Conservation (phyloP, 2,797 vertebrate species). For the Pristis pectinata region DNA sequence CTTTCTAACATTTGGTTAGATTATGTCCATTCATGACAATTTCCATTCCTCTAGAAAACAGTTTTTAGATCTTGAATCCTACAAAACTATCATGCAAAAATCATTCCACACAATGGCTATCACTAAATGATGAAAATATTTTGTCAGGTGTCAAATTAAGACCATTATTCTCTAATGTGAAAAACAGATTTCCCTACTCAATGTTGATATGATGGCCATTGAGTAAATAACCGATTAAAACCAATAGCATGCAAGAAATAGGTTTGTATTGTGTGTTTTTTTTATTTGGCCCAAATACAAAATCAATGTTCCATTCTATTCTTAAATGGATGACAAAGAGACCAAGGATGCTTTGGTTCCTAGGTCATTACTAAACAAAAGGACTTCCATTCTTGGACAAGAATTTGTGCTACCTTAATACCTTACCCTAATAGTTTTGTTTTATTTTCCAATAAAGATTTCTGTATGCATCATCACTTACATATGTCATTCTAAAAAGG, state of each 20-base stretch:
- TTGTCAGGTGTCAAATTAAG: background rate
- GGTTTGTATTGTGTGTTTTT: too few relatives aligned
- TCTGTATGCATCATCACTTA: background rate
- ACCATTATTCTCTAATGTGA: background rate
- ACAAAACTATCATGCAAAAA: background rate
- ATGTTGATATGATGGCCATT: too few relatives aligned
- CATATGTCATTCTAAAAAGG: background rate
- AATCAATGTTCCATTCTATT: too few relatives aligned
- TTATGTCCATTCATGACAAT: background rate
- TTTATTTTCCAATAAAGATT: background rate
- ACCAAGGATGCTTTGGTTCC: too few relatives aligned
- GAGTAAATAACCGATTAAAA: too few relatives aligned
- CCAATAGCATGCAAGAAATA: too few relatives aligned
- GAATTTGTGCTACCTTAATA: background rate
- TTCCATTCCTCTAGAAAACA: background rate
- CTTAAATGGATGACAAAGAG: too few relatives aligned
- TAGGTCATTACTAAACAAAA: too few relatives aligned
- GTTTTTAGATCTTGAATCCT: background rate
- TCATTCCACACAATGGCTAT: background rate
- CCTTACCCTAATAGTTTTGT: background rate
- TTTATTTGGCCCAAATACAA: too few relatives aligned
- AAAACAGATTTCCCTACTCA: too few relatives aligned
- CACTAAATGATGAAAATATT: background rate
- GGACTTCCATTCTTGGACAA: background rate
- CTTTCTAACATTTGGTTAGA: background rate